These are phyloP conservation scores for Holothuria leucospilota DNA, from an alignment of 53 echinoderm and acorn worm species.

Conservation along the genomic window DNA sequence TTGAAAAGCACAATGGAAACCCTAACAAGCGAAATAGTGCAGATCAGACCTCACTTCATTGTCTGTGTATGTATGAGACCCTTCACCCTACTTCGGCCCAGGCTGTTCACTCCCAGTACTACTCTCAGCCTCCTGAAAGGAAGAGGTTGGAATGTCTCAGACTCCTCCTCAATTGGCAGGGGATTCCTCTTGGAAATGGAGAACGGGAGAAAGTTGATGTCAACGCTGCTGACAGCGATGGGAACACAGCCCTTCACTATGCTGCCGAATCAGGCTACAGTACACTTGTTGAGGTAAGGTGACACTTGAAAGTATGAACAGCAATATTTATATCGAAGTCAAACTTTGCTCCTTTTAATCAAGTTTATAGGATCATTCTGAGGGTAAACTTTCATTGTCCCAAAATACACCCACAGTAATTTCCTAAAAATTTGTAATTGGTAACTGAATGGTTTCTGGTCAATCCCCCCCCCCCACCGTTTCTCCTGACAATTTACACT, in stretches of 20 bases:
- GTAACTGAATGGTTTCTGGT: no score
- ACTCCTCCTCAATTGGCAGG: conserved; percentile 86
- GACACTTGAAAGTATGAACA: no score
- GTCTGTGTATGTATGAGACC: conserved; percentile 88
- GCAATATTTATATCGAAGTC: not conserved
- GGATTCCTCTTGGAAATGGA: conserved; percentile 77
- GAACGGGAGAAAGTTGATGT: conserved; percentile 88
- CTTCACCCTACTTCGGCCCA: conserved; percentile 75
- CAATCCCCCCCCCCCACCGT: no score
- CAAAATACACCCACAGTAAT: no score
- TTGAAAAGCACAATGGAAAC: conserved; percentile 85
- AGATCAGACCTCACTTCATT: conserved; percentile 93
- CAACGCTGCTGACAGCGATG: conserved; percentile 88
- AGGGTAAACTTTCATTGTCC: no score
- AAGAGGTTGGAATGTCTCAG: conserved; percentile 86
- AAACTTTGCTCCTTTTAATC: not conserved
- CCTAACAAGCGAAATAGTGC: conserved; percentile 92
- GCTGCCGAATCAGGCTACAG: conserved; percentile 84
- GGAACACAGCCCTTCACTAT: conserved; percentile 94
- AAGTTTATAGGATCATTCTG: no score
- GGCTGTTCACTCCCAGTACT: conserved; percentile 88
- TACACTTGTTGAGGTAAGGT: conserved; percentile 81
- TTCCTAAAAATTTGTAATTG: no score
- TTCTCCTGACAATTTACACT: no score
- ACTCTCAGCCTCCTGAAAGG: conserved; percentile 87